A percentile compares a stretch with the other conserved stretches of the same genome.
These are phyloP conservation scores for Lasioglossum morio DNA, from an alignment of 2,888 invertebrate species.

Conservation along the genomic window DNA sequence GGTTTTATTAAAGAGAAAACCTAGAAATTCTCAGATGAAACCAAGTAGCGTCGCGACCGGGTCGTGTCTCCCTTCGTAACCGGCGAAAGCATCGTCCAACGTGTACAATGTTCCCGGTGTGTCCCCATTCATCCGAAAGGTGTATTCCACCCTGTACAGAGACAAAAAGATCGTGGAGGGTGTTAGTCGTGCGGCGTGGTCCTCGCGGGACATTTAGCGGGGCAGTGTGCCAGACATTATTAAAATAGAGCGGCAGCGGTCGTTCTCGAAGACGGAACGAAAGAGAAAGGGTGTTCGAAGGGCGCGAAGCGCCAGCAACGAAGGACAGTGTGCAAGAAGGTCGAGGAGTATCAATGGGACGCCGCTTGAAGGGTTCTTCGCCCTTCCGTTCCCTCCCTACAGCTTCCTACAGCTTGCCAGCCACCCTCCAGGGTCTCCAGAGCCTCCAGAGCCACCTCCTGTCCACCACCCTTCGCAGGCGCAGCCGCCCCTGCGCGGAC, in stretches of 20 bases:
- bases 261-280: constrained; percentile 40
- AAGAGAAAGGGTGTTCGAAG: constrained; percentile 50
- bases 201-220: constrained; percentile 77
- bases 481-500: constrained; percentile 70
- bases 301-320: constrained; percentile 25
- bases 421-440: constrained; percentile 37
- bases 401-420: constrained; percentile 36
- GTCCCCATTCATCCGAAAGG: neutral
- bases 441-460: neutral
- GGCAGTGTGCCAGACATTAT: constrained; percentile 83
- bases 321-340: constrained; percentile 50
- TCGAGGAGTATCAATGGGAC: constrained; percentile 67
- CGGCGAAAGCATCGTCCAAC: neutral
- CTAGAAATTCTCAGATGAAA: neutral
- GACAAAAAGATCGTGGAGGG: constrained; percentile 33
- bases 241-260: constrained; percentile 75
- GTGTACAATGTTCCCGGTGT: neutral
- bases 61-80: neutral
- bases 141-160: constrained; percentile 7
- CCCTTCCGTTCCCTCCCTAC: constrained; percentile 43
- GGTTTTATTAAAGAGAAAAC: neutral
- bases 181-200: constrained; percentile 59
- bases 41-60: neutral
- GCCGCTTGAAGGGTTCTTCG: constrained; percentile 64
- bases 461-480: constrained; percentile 47